Evolutionary conservation across 2,113 vertebrate genomes (phyloP), one percentile per base, ranked within the genome.

Genomic region (Tor tambroides): DNA sequence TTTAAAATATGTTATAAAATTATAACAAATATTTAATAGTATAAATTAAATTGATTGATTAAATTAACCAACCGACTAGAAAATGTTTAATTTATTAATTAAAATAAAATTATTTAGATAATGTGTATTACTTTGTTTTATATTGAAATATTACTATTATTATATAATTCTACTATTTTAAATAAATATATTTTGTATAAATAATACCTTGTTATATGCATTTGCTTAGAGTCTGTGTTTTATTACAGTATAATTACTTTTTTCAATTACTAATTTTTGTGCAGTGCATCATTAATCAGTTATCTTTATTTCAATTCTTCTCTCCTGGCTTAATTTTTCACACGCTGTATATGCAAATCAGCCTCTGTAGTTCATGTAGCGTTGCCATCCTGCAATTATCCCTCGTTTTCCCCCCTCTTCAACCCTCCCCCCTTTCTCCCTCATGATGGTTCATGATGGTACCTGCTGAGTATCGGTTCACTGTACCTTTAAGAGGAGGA

Each of bases 401-500:
- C 35, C 49, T 59, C 67, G 1, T 23, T 54, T 23, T 35, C 12
- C 2, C 2, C 59, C 51, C 19, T 30, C 67, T 81, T 21, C 41
- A 77, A 21, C 46, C 35, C 69, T 43, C 83, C 51, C 67, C 8
- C n/a, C 35, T 32, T 5, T 10, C 12, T 21, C 5, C 26, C 19
- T 7, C 30, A 5, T 35, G 59, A 74, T 90, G 84, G 87, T 90
- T 84, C 51, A 28, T 9, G 80, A 56, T n/a, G n/a, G n/a, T n/a
- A 56, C 77, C 15, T 10, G 85, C 76, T 86, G 87, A 77, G 26
- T 54, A 69, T 6, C 10, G 67, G 28, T 76, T 65, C 41, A 61
- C 15, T 79, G 35, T 72, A 83, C 87, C 89, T 84, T 86, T 89
- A 83, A 89, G 85, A 88, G 83, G 76, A 19, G 78, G 19, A 72